A percentile compares a stretch with the other conserved stretches of the same genome.
Conservation (phyloP, 1,140 invertebrate species). For the Aphaenogaster ashmeadi region DNA sequence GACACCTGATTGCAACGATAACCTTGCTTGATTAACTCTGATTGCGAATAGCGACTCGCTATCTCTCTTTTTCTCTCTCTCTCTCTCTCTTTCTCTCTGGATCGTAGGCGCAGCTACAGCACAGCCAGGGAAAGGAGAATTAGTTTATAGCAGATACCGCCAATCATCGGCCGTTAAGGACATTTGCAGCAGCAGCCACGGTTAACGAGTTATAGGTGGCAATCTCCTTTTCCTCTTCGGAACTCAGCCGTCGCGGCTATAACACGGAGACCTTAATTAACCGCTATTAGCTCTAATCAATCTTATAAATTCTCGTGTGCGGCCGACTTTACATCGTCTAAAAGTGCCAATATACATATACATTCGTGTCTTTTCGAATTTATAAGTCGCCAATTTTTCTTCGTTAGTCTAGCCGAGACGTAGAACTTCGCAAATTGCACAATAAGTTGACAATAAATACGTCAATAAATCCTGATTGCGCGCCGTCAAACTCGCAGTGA, state of each 20-base stretch:
- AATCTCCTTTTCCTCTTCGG: conserved; percentile 43
- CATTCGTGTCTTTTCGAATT: not conserved
- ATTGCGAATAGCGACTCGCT: conserved; percentile 23
- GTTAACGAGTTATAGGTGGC: conserved; percentile 37
- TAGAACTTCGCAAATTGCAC: not conserved
- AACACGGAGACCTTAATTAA: conserved; percentile 10
- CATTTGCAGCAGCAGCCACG: conserved; percentile 36
- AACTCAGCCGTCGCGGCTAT: not conserved
- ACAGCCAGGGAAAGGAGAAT: conserved; percentile 28
- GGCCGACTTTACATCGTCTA: not conserved
- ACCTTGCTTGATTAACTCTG: conserved; percentile 54
- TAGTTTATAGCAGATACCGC: conserved; percentile 36
- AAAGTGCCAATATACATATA: not conserved
- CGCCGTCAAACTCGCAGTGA: not conserved
- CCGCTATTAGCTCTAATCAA: not conserved
- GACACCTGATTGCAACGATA: conserved; percentile 28
- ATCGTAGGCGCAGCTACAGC: conserved; percentile 5
- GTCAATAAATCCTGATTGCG: not conserved
- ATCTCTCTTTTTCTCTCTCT: not conserved
- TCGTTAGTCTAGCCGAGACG: not conserved
- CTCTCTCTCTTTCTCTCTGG: not conserved
- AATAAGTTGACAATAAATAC: not conserved
- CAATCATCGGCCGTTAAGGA: conserved; percentile 45
- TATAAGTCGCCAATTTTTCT: not conserved
- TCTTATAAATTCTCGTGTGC: not conserved